Evolutionary conservation across 1,140 invertebrate species (phyloP).

Genomic region (Heterodera schachtii): DNA sequence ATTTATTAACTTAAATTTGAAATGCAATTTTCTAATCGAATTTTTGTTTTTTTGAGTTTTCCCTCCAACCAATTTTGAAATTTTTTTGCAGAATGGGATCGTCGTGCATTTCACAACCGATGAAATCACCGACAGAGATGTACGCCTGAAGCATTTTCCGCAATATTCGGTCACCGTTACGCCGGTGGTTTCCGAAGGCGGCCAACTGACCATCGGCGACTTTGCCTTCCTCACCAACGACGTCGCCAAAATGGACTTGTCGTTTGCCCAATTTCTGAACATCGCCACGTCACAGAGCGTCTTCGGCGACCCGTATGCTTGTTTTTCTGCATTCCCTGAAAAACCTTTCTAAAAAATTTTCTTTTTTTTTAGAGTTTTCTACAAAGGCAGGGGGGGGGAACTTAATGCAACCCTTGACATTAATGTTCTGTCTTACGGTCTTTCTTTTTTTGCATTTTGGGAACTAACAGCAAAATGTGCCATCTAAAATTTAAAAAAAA

Average conservation of each 20-base stretch:
- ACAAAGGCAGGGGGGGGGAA: no score
- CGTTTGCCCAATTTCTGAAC: slow-evolving; percentile 32
- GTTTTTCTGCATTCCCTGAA: no score
- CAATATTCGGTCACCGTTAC: slow-evolving; percentile 4
- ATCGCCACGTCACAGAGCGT: slow-evolving; percentile 35
- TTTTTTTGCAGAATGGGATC: neutral
- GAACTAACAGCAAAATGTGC: no score
- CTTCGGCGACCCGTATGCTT: slow-evolving; percentile 28
- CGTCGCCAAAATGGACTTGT: neutral
- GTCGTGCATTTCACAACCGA: neutral
- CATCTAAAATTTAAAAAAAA: no score
- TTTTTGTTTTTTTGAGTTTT: neutral
- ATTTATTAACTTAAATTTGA: no score
- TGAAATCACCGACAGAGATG: neutral
- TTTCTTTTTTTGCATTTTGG: no score
- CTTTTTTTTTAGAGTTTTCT: neutral
- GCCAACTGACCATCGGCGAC: slow-evolving; percentile 20
- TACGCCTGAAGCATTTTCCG: neutral
- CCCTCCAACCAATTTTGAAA: neutral
- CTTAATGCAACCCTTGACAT: no score
- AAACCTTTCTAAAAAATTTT: no score
- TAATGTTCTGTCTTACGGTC: no score
- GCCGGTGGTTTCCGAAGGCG: neutral
- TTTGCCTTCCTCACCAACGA: slow-evolving; percentile 6
- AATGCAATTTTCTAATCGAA: neutral